Percentiles rank a stretch among this genome's conserved stretches.
Conservation (phyloP, 1,140 invertebrate genomes). For the Cyphomyrmex costatus region DNA sequence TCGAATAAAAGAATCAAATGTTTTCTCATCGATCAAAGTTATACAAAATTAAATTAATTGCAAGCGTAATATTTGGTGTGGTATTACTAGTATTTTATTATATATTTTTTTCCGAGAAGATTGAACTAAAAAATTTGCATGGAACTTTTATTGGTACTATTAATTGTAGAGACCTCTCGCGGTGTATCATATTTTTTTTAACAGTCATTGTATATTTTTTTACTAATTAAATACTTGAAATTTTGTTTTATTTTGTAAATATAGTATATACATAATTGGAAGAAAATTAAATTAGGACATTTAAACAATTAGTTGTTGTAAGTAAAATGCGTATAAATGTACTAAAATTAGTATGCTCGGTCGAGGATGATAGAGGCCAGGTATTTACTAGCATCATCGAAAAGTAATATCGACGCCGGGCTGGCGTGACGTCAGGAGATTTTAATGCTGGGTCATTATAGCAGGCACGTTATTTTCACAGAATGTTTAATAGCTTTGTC, state of each 20-base stretch:
- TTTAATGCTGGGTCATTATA: slow-evolving; percentile 62
- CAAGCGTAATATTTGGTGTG: neutral
- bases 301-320: slow-evolving; percentile 8
- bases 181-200: neutral
- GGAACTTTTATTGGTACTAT: neutral
- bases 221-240: neutral
- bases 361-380: slow-evolving; percentile 10
- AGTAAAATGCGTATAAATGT: neutral
- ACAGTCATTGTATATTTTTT: neutral
- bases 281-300: neutral
- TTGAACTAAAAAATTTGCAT: neutral
- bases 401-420: slow-evolving; percentile 60
- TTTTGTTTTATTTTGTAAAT: no score
- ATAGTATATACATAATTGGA: neutral
- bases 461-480: slow-evolving; percentile 48
- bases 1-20: neutral
- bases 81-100: neutral
- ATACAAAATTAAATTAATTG: neutral
- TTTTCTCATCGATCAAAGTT: neutral
- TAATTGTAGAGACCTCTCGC: neutral
- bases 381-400: slow-evolving; percentile 40
- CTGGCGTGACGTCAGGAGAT: slow-evolving; percentile 55
- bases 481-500: slow-evolving; percentile 38
- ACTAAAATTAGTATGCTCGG: neutral
- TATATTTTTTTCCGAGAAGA: neutral